Conservation (phyloP, 2,888 invertebrate genomes). For the Galerucella pusilla region DNA sequence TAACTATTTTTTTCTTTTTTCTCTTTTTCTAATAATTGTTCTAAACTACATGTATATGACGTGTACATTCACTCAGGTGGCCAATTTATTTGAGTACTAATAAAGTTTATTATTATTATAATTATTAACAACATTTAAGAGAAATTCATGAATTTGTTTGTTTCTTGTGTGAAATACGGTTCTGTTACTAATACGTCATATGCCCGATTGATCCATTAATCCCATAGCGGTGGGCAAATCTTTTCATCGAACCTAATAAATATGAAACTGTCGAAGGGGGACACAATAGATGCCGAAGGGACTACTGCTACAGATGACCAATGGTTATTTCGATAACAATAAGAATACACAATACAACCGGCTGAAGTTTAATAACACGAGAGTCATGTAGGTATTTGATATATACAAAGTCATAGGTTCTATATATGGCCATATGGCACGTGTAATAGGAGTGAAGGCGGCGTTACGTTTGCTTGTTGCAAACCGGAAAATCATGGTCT, state of each 20-base stretch:
- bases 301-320: slow-evolving; percentile 40
- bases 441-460: slow-evolving; percentile 11
- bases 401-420: slow-evolving; percentile 26
- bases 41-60: too few species aligned
- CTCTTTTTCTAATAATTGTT: too few species aligned
- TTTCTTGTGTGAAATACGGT: slow-evolving; percentile 5
- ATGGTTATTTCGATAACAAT: slow-evolving; percentile 44
- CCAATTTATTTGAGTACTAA: too few species aligned
- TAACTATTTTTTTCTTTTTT: too few species aligned
- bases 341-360: slow-evolving; percentile 35
- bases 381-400: slow-evolving; percentile 38
- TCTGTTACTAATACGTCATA: slow-evolving; percentile 31
- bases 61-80: too few species aligned
- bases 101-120: too few species aligned
- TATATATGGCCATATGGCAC: slow-evolving; percentile 43
- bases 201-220: slow-evolving; percentile 51
- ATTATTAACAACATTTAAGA: too few species aligned
- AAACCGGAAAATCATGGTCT: too few species aligned
- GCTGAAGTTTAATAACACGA: slow-evolving; percentile 35
- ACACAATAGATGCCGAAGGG: slow-evolving; percentile 29
- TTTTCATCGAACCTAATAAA: slow-evolving; percentile 46
- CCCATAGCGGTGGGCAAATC: slow-evolving; percentile 44
- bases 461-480: too few species aligned
- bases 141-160: background rate
- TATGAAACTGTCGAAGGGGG: slow-evolving; percentile 34